These are phyloP conservation scores for Synergus japonicus DNA, from an alignment of 2,888 invertebrate species.

Conservation along the genomic window DNA sequence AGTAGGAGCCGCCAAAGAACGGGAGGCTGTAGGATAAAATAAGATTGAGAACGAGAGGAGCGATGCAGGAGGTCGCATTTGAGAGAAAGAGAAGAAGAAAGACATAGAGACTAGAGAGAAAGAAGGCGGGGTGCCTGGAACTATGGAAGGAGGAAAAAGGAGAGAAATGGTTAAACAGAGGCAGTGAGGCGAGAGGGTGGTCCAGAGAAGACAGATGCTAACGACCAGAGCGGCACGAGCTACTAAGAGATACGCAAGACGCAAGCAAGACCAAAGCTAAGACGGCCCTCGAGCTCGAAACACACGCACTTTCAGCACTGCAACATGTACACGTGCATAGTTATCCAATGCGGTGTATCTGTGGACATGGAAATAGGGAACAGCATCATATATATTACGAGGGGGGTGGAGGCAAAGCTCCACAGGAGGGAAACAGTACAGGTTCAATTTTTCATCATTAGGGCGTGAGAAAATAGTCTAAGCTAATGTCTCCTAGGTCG, in stretches of 20 bases:
- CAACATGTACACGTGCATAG: constrained; percentile 32
- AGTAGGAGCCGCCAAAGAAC: not conserved
- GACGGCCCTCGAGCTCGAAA: constrained; percentile 19
- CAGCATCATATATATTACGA: not conserved
- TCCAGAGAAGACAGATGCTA: constrained; percentile 69
- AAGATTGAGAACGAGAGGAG: constrained; percentile 46
- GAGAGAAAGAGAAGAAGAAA: constrained; percentile 46
- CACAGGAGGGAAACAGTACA: not conserved
- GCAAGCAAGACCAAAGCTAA: constrained; percentile 5
- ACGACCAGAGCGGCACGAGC: constrained; percentile 66
- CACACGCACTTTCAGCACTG: constrained; percentile 20
- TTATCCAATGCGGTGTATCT: constrained; percentile 11
- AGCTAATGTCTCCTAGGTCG: not conserved
- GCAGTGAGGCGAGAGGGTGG: constrained; percentile 53
- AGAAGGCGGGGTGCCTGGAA: constrained; percentile 9
- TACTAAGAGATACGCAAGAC: constrained; percentile 45
- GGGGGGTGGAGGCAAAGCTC: not conserved
- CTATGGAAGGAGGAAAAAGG: constrained; percentile 37
- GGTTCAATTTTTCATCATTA: not conserved
- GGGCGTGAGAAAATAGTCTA: not conserved
- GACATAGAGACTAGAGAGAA: constrained; percentile 44
- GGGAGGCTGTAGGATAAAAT: constrained; percentile 42
- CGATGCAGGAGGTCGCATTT: constrained; percentile 49
- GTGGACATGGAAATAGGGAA: not conserved
- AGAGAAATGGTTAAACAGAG: constrained; percentile 44